Conservation (phyloP, 2,797 vertebrate genomes). For the Peromyscus attwateri region DNA sequence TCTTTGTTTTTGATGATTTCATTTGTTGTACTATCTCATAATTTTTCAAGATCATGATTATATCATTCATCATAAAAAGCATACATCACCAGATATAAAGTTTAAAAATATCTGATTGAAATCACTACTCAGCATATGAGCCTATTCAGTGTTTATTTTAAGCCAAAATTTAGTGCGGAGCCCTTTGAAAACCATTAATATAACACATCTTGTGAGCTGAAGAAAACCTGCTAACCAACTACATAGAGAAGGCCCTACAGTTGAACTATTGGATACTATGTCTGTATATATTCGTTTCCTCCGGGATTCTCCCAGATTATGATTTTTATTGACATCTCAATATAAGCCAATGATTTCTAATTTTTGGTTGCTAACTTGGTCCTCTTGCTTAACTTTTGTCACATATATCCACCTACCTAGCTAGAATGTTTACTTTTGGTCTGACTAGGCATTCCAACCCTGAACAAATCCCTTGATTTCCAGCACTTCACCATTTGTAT, state of each 20-base stretch:
- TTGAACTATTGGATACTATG: not conserved
- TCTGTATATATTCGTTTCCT: not conserved
- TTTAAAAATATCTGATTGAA: slow-evolving; percentile 40
- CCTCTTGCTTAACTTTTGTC: not conserved
- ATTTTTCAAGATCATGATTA: slow-evolving; percentile 22
- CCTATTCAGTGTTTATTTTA: not conserved
- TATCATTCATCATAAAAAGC: slow-evolving; percentile 42
- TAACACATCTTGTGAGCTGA: slow-evolving; percentile 3
- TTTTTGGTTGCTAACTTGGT: not conserved
- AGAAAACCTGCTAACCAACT: not conserved
- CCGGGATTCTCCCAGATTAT: not conserved
- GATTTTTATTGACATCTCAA: not conserved
- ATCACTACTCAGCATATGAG: not conserved
- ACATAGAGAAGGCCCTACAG: not conserved
- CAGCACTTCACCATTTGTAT: not conserved
- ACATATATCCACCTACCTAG: not conserved
- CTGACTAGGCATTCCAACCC: not conserved
- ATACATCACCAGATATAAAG: not conserved
- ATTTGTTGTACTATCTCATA: not conserved
- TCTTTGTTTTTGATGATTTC: not conserved
- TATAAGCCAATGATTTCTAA: not conserved
- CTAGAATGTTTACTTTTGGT: not conserved
- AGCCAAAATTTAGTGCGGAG: not conserved
- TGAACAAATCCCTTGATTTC: not conserved
- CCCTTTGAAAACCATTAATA: not conserved